A percentile compares a stretch with the other conserved stretches of the same genome.
These are phyloP conservation scores for Bombus confusus DNA, from an alignment of 1,140 invertebrate species.

Conservation along the genomic window DNA sequence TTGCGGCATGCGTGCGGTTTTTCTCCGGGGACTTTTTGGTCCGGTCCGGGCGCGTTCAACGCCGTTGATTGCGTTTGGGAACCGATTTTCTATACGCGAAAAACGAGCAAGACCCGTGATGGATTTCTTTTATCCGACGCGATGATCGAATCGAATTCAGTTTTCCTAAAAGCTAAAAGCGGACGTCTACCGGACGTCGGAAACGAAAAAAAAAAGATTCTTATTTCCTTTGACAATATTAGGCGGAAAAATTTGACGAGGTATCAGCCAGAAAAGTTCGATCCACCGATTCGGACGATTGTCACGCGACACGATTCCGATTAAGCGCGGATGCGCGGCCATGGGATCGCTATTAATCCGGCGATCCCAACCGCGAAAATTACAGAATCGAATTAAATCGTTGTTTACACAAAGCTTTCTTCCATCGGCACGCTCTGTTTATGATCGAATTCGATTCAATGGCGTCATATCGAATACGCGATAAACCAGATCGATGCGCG, in stretches of 20 bases:
- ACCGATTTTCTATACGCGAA: constrained; percentile 13
- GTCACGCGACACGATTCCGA: constrained; percentile 24
- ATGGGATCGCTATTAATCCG: constrained; percentile 47
- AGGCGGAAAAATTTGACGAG: not conserved
- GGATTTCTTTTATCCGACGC: not conserved
- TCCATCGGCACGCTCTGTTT: constrained; percentile 54
- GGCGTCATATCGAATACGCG: constrained; percentile 16
- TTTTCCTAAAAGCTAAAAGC: not conserved
- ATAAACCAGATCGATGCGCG: not conserved
- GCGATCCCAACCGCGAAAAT: constrained; percentile 46
- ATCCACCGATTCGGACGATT: not conserved
- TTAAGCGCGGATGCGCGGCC: constrained; percentile 6
- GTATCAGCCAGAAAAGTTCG: not conserved
- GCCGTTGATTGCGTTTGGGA: constrained; percentile 17
- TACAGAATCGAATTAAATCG: constrained; percentile 64
- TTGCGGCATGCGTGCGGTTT: constrained; percentile 5
- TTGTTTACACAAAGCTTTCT: constrained; percentile 65
- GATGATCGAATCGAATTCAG: constrained; percentile 7
- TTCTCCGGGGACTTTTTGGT: constrained; percentile 16
- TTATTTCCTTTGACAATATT: not conserved
- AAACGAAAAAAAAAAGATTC: not conserved
- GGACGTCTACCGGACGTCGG: not conserved
- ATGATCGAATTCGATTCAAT: constrained; percentile 68
- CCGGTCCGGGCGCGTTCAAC: not conserved
- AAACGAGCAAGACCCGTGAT: not conserved